These are phyloP conservation scores for Saturnia pavonia DNA, from an alignment of 2,888 invertebrate species.

Conservation along the genomic window DNA sequence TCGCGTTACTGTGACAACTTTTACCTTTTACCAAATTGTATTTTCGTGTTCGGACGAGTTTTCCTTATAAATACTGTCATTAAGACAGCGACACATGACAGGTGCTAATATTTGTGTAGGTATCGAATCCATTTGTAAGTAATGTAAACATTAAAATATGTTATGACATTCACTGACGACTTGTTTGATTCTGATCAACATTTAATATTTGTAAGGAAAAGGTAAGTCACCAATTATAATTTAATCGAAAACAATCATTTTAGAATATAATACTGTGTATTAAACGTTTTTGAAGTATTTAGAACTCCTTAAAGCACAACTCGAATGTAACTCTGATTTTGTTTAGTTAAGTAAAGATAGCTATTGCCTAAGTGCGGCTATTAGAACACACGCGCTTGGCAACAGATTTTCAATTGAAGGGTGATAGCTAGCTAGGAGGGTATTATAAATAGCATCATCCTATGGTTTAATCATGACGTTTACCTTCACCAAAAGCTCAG, in stretches of 20 bases:
- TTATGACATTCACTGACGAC: conserved; percentile 53
- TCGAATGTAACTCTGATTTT: no score
- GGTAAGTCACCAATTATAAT: background rate
- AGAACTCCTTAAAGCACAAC: no score
- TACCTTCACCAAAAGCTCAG: no score
- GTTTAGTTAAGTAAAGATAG: no score
- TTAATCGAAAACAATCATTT: conserved; percentile 23
- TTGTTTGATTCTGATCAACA: conserved; percentile 41
- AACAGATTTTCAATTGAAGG: no score
- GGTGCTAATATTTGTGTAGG: conserved; percentile 73
- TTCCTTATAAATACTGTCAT: conserved; percentile 82
- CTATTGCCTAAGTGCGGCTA: no score
- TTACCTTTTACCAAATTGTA: conserved; percentile 79
- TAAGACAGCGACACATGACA: conserved; percentile 76
- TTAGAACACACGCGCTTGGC: no score
- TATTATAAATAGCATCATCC: no score
- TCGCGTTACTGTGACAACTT: conserved; percentile 78
- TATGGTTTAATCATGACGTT: no score
- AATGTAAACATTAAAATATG: conserved; percentile 62
- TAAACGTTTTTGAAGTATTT: no score
- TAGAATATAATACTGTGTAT: no score
- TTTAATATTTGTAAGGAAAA: conserved; percentile 26
- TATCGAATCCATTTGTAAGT: conserved; percentile 66
- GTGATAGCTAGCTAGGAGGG: no score
- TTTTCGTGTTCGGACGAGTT: conserved; percentile 79